Percentiles rank a stretch among this genome's conserved stretches.
Conservation (phyloP, 2,797 vertebrate species). For the Hipposideros larvatus region DNA sequence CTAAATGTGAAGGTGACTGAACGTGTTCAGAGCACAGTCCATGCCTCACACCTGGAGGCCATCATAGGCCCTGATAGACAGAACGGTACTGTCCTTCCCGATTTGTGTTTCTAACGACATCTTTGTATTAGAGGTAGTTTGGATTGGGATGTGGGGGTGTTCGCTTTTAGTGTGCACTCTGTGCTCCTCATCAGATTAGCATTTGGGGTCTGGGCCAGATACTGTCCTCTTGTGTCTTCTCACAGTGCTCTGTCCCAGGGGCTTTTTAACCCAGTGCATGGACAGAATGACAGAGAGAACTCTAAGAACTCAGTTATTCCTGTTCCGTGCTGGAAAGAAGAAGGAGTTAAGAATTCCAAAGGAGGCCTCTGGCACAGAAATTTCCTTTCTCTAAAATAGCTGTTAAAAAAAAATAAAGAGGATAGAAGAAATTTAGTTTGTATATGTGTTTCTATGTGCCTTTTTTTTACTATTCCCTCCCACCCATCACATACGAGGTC, state of each 20-base stretch:
- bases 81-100: fast-evolving
- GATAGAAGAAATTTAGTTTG: neutral
- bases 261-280: fast-evolving
- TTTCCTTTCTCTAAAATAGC: neutral
- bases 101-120: neutral
- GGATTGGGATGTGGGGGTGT: neutral
- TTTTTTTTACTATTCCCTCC: neutral
- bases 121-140: neutral
- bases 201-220: neutral
- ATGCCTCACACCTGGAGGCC: neutral
- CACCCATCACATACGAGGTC: too few relatives aligned
- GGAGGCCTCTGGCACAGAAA: neutral
- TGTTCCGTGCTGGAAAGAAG: neutral
- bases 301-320: neutral
- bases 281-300: neutral
- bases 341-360: neutral
- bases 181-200: neutral
- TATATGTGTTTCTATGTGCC: neutral
- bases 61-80: neutral
- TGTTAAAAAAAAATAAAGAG: neutral
- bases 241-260: neutral
- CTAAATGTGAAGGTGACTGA: fast-evolving
- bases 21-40: neutral
- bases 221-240: neutral
- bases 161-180: neutral